These are phyloP conservation scores for Alentia gelatinosa DNA, from an alignment of 2,888 invertebrate genomes.

Conservation along the genomic window DNA sequence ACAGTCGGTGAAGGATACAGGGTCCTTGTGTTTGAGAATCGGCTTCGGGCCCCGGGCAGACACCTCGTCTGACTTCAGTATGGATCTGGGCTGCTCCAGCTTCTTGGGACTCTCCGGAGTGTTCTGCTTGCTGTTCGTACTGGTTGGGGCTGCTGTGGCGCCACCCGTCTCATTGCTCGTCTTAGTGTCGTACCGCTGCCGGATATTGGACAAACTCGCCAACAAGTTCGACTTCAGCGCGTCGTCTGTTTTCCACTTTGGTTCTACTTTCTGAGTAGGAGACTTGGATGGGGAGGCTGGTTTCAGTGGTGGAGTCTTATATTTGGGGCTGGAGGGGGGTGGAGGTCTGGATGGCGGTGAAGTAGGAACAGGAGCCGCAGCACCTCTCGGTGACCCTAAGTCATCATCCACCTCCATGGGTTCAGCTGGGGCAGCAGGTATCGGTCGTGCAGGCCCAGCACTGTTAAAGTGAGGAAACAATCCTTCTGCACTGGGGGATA, in stretches of 20 bases:
- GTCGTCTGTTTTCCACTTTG: background rate
- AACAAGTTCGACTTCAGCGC: background rate
- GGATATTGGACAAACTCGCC: background rate
- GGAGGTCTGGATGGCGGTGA: background rate
- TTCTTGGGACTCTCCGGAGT: background rate
- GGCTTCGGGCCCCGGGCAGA: background rate
- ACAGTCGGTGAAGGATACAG: background rate
- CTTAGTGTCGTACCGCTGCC: background rate
- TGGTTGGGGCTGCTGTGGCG: background rate
- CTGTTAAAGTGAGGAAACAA: background rate
- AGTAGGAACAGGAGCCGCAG: background rate
- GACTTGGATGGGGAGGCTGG: background rate
- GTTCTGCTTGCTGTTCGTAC: background rate
- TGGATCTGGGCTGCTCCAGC: background rate
- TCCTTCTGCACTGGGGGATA: background rate
- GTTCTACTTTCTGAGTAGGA: background rate
- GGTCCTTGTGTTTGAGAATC: slow-evolving; percentile 34
- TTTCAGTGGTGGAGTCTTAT: background rate
- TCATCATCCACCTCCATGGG: slow-evolving; percentile 34
- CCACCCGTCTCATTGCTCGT: background rate
- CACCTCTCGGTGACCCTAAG: background rate
- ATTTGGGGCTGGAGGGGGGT: background rate
- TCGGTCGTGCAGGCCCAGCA: background rate
- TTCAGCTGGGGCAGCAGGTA: background rate
- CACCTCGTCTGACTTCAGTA: background rate